Percentiles rank a stretch among this genome's conserved stretches.
Conservation (phyloP, 2,797 vertebrate genomes). For the Pipistrellus pygmaeus region DNA sequence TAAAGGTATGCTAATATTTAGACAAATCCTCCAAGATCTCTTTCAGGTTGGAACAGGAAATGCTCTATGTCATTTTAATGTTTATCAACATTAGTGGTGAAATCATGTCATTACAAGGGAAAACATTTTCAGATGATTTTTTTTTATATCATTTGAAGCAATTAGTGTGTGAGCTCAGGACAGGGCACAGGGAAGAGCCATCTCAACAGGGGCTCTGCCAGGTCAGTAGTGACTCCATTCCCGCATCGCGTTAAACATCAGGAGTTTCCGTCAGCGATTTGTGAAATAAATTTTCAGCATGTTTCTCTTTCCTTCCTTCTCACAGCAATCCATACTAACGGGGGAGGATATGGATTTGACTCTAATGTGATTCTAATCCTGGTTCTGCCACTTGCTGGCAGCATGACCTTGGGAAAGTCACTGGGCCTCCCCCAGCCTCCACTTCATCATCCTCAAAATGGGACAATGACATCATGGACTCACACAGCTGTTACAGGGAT, state of each 20-base stretch:
- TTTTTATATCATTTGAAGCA: slow-evolving; percentile 45
- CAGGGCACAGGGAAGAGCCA: not conserved
- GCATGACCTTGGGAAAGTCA: slow-evolving; percentile 6
- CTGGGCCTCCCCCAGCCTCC: not conserved
- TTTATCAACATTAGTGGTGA: slow-evolving; percentile 76
- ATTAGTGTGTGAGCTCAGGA: slow-evolving; percentile 21
- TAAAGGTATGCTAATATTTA: slow-evolving; percentile 80
- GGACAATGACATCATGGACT: not conserved
- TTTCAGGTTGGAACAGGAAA: slow-evolving; percentile 77
- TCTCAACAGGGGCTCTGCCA: not conserved
- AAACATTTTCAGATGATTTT: slow-evolving; percentile 72
- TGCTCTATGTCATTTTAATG: slow-evolving; percentile 74
- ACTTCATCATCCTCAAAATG: slow-evolving; percentile 16
- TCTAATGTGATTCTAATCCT: not conserved
- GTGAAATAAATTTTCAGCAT: not conserved
- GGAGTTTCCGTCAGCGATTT: not conserved
- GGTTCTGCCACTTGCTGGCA: not conserved
- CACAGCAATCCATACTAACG: not conserved
- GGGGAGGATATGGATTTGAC: not conserved
- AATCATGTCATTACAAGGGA: slow-evolving; percentile 59
- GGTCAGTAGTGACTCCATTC: not conserved
- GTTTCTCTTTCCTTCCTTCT: not conserved
- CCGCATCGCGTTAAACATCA: not conserved
- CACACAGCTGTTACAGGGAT: not conserved
- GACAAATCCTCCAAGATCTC: slow-evolving; percentile 77